These are phyloP conservation scores for Paedocypris sp. DNA, from an alignment of 2,113 vertebrate genomes.

Conservation along the genomic window DNA sequence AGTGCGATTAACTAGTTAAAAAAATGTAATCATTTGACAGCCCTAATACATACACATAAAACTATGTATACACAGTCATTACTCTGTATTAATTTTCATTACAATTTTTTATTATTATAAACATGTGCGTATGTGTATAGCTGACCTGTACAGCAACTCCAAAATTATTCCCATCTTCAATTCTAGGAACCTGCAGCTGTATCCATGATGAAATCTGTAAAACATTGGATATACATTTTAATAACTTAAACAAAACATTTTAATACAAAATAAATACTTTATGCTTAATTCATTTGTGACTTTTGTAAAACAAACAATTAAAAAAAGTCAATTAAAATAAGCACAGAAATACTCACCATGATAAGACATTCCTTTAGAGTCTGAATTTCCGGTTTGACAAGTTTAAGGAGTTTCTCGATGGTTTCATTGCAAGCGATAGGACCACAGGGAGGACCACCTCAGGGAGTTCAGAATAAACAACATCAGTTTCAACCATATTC, in stretches of 20 bases:
- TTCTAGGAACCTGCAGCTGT: conserved; percentile 76
- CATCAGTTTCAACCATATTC: background rate
- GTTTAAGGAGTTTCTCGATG: conserved; percentile 63
- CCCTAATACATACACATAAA: no score
- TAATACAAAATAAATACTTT: no score
- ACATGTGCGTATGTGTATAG: background rate
- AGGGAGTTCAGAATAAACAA: background rate
- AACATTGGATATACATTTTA: background rate
- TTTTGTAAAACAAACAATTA: no score
- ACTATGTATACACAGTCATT: no score
- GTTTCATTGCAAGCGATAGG: conserved; percentile 72
- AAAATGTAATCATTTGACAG: no score
- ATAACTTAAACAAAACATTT: background rate
- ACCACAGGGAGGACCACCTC: conserved; percentile 71
- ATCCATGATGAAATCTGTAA: conserved; percentile 77
- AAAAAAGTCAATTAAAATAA: background rate
- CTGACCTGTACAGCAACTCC: conserved; percentile 83
- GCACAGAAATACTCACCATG: conserved; percentile 65
- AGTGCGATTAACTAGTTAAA: no score
- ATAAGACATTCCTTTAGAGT: conserved; percentile 78
- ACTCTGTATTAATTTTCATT: no score
- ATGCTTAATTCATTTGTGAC: no score
- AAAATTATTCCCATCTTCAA: conserved; percentile 87
- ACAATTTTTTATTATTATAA: no score
- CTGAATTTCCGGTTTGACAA: conserved; percentile 72